Base-by-base conservation (phyloP, 1,140 invertebrate species). In the Heliconius hewitsoni region DNA sequence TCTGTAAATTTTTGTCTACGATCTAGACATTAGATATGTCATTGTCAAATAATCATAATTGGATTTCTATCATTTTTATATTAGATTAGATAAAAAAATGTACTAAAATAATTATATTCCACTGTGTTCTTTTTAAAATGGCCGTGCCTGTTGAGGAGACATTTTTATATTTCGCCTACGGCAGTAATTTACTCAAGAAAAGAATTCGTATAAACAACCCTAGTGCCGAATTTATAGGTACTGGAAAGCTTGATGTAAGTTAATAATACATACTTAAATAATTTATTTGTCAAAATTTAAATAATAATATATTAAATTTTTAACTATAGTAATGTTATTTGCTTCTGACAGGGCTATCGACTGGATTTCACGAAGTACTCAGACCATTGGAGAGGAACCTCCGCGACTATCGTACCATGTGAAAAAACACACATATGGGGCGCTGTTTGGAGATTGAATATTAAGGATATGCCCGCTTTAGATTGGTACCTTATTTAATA, bases 361-460 rank as follows among this genome's bases (percentile, higher is more conserved):
- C 87, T 98, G 70, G 96, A 97, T 90, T 98, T 98, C 89, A 95
- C 95, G 39, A 95, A 95, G 55, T 96, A 95, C 85, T 96, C 96
- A n/a, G 93, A 96, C 74, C 89, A 95, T 82, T 98, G 98, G 98
- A 88, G 95, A 80, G 98, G 98, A 42, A 92, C 96, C 37, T 96
- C 96, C 9, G 97, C 97, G 1, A 98, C 97, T 16, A 97, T 98
- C 83, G 95, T 96, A 5, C 96, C 97, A 23, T 95, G 94, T 52
- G 66, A 92, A 37, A 89, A 94, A 37, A 86, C 90, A 27, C 84
- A 95, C 83, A 96, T 98, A 4, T 98, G 97, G 96, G 98, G 98
- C 55, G 96, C 97, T 55, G 89, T 98, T 71, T 98, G 97, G 97
- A 96, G 97, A 94, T 91, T 98, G 75, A 90, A 96, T 82, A 94